These are phyloP conservation scores for Prionailurus bengalensis DNA, from an alignment of 2,113 vertebrate genomes.

Conservation along the genomic window DNA sequence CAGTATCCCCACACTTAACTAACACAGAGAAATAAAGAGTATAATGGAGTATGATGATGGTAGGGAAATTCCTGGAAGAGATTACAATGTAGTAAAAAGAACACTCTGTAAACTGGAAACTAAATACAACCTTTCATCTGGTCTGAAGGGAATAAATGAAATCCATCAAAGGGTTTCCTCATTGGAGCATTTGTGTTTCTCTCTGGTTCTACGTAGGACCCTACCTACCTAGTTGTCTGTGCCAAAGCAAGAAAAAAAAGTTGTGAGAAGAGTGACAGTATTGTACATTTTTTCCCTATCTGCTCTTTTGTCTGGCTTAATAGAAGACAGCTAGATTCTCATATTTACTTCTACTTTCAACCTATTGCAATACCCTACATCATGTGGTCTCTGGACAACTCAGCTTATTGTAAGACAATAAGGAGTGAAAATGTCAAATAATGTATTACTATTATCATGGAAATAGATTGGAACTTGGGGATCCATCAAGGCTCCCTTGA, in stretches of 20 bases:
- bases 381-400: neutral
- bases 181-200: neutral
- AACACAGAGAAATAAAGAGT: neutral
- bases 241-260: neutral
- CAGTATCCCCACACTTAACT: neutral
- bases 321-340: neutral
- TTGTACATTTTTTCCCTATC: neutral
- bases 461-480: conserved; percentile 8
- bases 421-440: neutral
- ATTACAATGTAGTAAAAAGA: neutral
- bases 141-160: neutral
- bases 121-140: neutral
- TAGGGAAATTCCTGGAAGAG: neutral
- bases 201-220: neutral
- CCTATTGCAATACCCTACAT: neutral
- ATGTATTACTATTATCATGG: neutral
- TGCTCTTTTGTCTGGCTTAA: neutral
- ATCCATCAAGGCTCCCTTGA: neutral
- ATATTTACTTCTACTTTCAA: neutral
- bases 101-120: neutral
- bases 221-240: neutral
- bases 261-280: neutral
- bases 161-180: neutral
- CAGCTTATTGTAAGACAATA: neutral
- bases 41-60: neutral